These are phyloP conservation scores for Corvus moneduloides DNA, from an alignment of 2,113 vertebrate genomes.

Conservation along the genomic window DNA sequence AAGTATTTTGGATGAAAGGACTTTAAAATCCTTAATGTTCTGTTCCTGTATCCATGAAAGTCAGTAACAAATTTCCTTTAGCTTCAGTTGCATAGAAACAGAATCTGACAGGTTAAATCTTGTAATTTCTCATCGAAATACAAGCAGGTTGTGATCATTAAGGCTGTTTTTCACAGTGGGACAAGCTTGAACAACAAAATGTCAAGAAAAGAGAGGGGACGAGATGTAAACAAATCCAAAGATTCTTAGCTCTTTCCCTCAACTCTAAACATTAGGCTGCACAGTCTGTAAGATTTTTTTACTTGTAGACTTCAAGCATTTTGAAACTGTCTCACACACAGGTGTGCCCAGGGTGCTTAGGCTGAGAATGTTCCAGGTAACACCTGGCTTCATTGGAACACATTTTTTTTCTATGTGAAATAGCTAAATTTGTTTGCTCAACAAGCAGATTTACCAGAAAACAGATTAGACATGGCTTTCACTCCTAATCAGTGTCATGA, in stretches of 20 bases:
- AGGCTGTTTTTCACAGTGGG: not conserved
- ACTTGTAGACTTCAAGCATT: not conserved
- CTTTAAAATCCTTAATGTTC: not conserved
- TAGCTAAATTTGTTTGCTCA: slow-evolving; percentile 27
- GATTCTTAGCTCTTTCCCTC: not conserved
- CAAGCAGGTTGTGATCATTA: not conserved
- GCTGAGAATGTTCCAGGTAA: not conserved
- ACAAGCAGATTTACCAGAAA: slow-evolving; percentile 35
- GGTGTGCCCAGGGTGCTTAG: not conserved
- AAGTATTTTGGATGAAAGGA: not conserved
- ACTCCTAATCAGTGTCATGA: slow-evolving; percentile 4
- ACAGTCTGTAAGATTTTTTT: not conserved
- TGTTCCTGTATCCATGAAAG: not conserved
- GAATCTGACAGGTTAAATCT: not conserved
- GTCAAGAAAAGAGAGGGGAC: not conserved
- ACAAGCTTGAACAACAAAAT: not conserved
- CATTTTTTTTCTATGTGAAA: not conserved
- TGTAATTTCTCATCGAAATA: not conserved
- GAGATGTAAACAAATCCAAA: not conserved
- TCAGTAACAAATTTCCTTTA: not conserved
- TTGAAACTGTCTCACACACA: not conserved
- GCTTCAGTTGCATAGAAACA: not conserved
- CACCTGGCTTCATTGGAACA: not conserved
- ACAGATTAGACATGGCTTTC: slow-evolving; percentile 48
- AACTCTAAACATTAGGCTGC: not conserved